Evolutionary conservation across 1,140 invertebrate species (phyloP).

Genomic region (Geopemphigus sp.): DNA sequence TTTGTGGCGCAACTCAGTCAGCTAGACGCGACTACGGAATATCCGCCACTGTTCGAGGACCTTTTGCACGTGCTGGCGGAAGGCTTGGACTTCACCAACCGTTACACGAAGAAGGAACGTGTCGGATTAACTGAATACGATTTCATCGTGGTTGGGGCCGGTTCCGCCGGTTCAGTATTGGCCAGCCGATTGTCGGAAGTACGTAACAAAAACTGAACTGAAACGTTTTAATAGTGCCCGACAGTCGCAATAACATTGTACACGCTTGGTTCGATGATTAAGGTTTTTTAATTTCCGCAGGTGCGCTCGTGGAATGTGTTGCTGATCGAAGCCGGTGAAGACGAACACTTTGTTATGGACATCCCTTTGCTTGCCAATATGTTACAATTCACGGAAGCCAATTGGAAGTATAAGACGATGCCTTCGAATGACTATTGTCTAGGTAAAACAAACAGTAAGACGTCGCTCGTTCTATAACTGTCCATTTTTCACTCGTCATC

Average conservation of each 20-base stretch:
- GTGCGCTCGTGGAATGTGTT: conserved; percentile 59
- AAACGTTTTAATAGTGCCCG: too few relatives aligned
- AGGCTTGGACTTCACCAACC: conserved; percentile 42
- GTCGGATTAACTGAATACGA: conserved; percentile 52
- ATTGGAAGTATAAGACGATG: conserved; percentile 64
- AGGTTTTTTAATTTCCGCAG: too few relatives aligned
- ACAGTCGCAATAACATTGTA: too few relatives aligned
- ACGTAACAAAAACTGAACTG: too few relatives aligned
- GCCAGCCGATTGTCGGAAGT: conserved; percentile 53
- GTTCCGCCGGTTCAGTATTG: conserved; percentile 52
- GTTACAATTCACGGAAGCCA: conserved; percentile 61
- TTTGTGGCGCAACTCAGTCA: background rate
- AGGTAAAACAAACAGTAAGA: conserved; percentile 51
- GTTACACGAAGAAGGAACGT: conserved; percentile 60
- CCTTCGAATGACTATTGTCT: conserved; percentile 60
- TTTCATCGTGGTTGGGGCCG: conserved; percentile 53
- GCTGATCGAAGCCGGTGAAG: conserved; percentile 62
- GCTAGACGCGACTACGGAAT: background rate
- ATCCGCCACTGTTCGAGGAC: conserved; percentile 52
- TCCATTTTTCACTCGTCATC: too few relatives aligned
- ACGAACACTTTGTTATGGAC: conserved; percentile 65
- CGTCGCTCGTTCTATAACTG: too few relatives aligned
- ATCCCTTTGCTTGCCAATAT: conserved; percentile 65
- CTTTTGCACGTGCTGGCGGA: conserved; percentile 48
- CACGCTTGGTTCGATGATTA: too few relatives aligned